Percentiles rank a stretch among this genome's conserved stretches.
Conservation (phyloP, 2,797 vertebrate species). For the Iguana delicatissima region DNA sequence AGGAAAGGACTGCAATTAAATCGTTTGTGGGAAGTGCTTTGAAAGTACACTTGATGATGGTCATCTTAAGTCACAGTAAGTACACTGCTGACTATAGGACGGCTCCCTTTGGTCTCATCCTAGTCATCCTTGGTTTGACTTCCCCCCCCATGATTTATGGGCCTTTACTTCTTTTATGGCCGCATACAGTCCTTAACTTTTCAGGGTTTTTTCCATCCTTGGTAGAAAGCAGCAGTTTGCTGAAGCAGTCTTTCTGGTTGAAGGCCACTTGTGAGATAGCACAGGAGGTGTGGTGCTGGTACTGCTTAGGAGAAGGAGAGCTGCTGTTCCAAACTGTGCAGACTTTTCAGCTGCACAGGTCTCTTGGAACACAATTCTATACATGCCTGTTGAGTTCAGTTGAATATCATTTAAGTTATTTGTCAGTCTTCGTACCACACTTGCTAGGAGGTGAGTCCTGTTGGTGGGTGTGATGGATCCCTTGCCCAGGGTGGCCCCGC, state of each 20-base stretch:
- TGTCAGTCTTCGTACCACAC: background rate
- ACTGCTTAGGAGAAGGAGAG: background rate
- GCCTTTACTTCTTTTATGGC: background rate
- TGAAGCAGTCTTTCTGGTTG: background rate
- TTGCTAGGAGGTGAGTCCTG: too few species aligned
- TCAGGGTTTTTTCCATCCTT: background rate
- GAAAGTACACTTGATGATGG: background rate
- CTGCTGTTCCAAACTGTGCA: background rate
- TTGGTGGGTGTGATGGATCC: background rate
- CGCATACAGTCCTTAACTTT: background rate
- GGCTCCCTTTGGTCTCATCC: too few species aligned
- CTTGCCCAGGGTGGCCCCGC: background rate
- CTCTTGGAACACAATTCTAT: background rate
- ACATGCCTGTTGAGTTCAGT: background rate
- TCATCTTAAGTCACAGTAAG: too few species aligned
- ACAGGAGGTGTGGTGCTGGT: background rate
- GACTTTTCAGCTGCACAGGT: background rate
- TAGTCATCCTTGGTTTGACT: accelerated
- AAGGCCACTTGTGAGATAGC: background rate
- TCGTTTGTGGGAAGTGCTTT: background rate
- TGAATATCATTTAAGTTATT: background rate
- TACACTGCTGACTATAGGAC: background rate
- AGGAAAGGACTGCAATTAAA: background rate
- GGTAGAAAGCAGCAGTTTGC: background rate
- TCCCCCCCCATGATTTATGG: too few species aligned